Conservation (phyloP, 2,113 vertebrate species). For the Microtus pennsylvanicus region DNA sequence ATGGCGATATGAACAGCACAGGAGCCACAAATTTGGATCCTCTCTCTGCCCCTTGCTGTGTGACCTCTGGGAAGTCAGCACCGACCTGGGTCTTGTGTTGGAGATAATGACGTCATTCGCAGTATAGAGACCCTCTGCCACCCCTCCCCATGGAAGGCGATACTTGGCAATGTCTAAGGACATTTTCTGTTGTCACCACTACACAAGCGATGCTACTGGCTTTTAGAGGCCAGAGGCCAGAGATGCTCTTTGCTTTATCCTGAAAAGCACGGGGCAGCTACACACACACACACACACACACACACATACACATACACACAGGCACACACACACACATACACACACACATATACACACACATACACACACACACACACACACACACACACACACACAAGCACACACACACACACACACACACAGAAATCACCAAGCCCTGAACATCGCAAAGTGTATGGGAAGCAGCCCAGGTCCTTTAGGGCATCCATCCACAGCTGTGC, state of each 20-base stretch:
- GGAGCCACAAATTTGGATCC: neutral
- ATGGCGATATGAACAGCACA: neutral
- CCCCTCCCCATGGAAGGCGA: neutral
- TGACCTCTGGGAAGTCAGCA: neutral
- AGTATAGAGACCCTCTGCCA: neutral
- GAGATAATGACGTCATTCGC: neutral
- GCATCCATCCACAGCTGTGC: neutral
- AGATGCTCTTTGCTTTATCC: neutral
- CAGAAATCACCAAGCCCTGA: neutral
- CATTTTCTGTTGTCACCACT: neutral
- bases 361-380: neutral
- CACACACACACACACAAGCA: too few relatives aligned
- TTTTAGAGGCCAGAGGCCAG: neutral
- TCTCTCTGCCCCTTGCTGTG: neutral
- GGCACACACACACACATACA: too few relatives aligned
- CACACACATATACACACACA: too few relatives aligned
- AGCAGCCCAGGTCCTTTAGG: neutral
- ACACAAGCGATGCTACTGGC: neutral
- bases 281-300: neutral
- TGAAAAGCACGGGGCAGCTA: neutral
- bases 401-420: neutral
- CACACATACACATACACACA: neutral
- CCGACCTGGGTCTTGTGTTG: neutral
- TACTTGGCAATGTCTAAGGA: neutral
- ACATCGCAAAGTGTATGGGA: fast-evolving